These are phyloP conservation scores for Ptiloglossa arizonensis DNA, from an alignment of 1,140 invertebrate species.

Conservation along the genomic window DNA sequence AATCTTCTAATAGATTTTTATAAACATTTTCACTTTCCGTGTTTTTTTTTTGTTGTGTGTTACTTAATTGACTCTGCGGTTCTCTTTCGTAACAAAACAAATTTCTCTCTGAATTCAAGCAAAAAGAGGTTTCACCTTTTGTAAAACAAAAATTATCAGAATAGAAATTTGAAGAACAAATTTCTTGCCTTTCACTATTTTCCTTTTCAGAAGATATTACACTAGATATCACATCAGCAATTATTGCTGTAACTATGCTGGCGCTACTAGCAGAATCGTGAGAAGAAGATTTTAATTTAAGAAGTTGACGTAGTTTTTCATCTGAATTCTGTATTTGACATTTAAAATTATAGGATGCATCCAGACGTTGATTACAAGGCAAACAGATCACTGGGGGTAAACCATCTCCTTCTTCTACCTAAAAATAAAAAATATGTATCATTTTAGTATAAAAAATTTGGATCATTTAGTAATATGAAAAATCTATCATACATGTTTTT, in stretches of 20 bases:
- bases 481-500: background rate
- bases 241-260: conserved; percentile 50
- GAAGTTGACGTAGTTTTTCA: conserved; percentile 64
- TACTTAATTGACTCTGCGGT: conserved; percentile 20
- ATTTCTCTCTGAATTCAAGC: conserved; percentile 16
- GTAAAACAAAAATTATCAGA: conserved; percentile 41
- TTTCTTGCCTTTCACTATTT: conserved; percentile 20
- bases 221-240: conserved; percentile 33
- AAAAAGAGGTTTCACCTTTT: conserved; percentile 22
- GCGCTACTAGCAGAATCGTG: conserved; percentile 15
- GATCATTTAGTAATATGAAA: no score
- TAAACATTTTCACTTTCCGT: conserved; percentile 32
- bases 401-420: conserved; percentile 78
- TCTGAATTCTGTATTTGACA: conserved; percentile 78
- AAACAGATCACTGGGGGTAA: conserved; percentile 77
- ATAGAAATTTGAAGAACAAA: conserved; percentile 35
- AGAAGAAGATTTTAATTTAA: conserved; percentile 26
- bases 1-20: conserved; percentile 34
- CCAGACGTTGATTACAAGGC: conserved; percentile 74
- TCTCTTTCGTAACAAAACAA: conserved; percentile 36
- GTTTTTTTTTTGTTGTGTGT: background rate
- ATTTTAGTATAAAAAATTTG: background rate
- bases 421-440: conserved; percentile 51
- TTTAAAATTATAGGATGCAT: conserved; percentile 79
- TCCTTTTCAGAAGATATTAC: conserved; percentile 48